phyloP scores from a whole-genome alignment of 2,888 invertebrate genomes.

The Herminia tarsipennalis region DNA sequence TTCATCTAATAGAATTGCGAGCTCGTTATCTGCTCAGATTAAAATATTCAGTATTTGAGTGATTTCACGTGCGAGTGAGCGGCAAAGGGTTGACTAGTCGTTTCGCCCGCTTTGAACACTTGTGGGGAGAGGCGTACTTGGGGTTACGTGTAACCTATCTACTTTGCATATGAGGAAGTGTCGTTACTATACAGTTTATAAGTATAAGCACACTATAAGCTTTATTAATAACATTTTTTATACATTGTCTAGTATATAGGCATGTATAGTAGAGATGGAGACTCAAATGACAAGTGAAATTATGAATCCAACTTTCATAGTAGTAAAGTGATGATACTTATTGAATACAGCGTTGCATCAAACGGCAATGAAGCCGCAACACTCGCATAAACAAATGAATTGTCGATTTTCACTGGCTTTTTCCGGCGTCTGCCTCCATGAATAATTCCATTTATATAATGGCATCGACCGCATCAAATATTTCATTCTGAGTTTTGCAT shows the following conservation, averaged over 20 bases:
- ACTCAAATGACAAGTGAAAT: too few relatives aligned
- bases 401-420: slow-evolving; percentile 77
- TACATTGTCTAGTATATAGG: slow-evolving; percentile 3
- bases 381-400: slow-evolving; percentile 78
- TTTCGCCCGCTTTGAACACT: slow-evolving; percentile 83
- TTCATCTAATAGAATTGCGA: slow-evolving; percentile 85
- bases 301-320: background rate
- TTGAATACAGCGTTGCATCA: slow-evolving; percentile 56
- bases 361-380: slow-evolving; percentile 69
- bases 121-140: slow-evolving; percentile 70
- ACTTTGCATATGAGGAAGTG: slow-evolving; percentile 71
- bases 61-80: slow-evolving; percentile 85
- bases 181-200: slow-evolving; percentile 49
- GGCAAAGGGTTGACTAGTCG: slow-evolving; percentile 85
- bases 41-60: slow-evolving; percentile 86
- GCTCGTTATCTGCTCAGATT: slow-evolving; percentile 86
- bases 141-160: slow-evolving; percentile 62
- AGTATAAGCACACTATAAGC: slow-evolving; percentile 47
- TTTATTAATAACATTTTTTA: slow-evolving; percentile 20
- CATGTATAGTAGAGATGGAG: background rate
- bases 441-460: slow-evolving; percentile 82
- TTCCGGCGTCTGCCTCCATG: slow-evolving; percentile 75
- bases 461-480: slow-evolving; percentile 79
- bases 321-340: slow-evolving; percentile 33
- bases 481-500: slow-evolving; percentile 79